phyloP scores from a whole-genome alignment of 2,113 vertebrate species.

The Lonchura striata region DNA sequence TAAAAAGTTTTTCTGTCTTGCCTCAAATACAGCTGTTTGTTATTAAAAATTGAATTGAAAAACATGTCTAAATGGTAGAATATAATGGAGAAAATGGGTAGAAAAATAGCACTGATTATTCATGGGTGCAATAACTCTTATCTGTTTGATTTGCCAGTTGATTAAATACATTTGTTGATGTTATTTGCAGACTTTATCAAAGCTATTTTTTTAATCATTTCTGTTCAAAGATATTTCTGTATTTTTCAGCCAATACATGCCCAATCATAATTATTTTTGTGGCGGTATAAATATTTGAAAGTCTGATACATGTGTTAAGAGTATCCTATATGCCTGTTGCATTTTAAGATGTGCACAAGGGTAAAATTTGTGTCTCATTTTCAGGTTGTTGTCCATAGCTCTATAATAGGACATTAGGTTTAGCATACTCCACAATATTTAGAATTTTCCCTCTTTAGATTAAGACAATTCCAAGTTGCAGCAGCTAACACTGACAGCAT shows the following conservation, averaged over 20 bases:
- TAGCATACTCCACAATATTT: neutral
- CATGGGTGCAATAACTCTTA: neutral
- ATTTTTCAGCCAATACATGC: neutral
- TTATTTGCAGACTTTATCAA: neutral
- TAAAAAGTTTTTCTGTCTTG: neutral
- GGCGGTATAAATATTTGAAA: neutral
- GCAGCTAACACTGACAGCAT: neutral
- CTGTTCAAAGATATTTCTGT: neutral
- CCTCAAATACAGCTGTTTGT: neutral
- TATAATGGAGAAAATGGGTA: neutral
- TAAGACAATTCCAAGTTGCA: neutral
- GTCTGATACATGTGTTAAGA: neutral
- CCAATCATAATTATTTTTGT: neutral
- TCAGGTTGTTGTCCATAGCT: neutral
- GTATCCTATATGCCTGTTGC: neutral
- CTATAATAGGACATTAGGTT: neutral
- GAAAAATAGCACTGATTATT: neutral
- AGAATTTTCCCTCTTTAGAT: neutral
- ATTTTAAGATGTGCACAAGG: neutral
- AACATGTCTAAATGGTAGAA: neutral
- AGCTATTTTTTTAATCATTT: neutral
- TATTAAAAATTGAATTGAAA: neutral
- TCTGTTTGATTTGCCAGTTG: neutral
- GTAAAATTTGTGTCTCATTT: neutral
- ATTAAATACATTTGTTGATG: neutral